Conservation (phyloP, 2,113 vertebrate species). For the Trochalopteron elliotii region DNA sequence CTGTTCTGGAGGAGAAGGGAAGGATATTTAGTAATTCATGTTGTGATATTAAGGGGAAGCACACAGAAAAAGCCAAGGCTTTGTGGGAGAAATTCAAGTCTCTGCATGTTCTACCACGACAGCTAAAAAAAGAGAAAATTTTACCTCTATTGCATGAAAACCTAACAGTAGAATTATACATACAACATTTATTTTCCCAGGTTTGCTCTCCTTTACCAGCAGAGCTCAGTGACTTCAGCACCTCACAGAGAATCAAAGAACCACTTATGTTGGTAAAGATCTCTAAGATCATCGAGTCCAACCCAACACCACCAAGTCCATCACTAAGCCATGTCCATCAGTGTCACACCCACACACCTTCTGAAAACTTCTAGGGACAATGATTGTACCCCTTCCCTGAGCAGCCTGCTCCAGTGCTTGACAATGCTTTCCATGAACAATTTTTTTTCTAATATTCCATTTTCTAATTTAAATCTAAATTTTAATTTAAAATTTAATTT, state of each 20-base stretch:
- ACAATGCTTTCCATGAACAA: background rate
- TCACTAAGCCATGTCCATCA: background rate
- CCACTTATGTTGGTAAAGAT: background rate
- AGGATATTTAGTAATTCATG: background rate
- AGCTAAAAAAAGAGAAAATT: background rate
- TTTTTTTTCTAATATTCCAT: background rate
- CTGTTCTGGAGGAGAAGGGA: background rate
- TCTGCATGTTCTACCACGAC: rapidly evolving
- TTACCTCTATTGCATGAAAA: background rate
- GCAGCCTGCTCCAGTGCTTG: background rate
- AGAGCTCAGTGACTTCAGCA: background rate
- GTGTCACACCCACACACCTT: background rate
- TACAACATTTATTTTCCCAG: background rate
- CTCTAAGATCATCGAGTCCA: background rate
- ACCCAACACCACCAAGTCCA: background rate
- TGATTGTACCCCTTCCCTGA: too few relatives aligned
- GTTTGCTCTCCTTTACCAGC: background rate
- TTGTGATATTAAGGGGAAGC: background rate
- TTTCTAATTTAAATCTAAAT: too few relatives aligned
- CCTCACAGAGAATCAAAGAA: background rate
- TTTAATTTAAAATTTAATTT: background rate
- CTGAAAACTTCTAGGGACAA: background rate
- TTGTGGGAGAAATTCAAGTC: background rate
- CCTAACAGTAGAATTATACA: background rate
- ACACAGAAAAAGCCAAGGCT: background rate